A percentile compares a stretch with the other conserved stretches of the same genome.
These are phyloP conservation scores for Xyrichtys novacula DNA, from an alignment of 2,797 vertebrate genomes.

Conservation along the genomic window DNA sequence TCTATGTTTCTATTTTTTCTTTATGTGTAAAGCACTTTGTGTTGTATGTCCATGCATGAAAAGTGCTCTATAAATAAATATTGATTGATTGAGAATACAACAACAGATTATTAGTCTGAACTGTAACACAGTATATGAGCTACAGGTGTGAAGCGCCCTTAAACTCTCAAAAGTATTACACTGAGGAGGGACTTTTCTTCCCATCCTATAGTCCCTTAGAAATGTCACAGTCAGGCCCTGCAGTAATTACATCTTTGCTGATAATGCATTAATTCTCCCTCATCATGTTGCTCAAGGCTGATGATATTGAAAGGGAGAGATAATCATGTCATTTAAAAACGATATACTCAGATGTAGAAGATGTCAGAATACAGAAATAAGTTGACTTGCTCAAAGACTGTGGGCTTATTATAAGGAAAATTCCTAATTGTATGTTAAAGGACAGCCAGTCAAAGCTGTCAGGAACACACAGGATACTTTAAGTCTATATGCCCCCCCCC, in stretches of 20 bases:
- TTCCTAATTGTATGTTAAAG: constrained; percentile 50
- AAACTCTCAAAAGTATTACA: constrained; percentile 1
- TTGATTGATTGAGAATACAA: too few relatives aligned
- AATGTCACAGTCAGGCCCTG: constrained; percentile 48
- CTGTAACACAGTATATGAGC: too few relatives aligned
- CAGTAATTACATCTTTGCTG: constrained; percentile 53
- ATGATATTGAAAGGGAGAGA: constrained; percentile 30
- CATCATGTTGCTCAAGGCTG: constrained; percentile 38
- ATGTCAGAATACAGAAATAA: constrained; percentile 30
- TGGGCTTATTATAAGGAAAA: constrained; percentile 39
- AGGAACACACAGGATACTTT: constrained; percentile 5
- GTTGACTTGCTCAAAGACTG: constrained; percentile 40
- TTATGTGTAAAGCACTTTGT: too few relatives aligned
- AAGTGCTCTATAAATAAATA: too few relatives aligned
- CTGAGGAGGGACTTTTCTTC: background rate
- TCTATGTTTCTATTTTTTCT: too few relatives aligned
- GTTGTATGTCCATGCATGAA: too few relatives aligned
- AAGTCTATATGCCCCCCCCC: background rate
- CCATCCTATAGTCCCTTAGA: constrained; percentile 26
- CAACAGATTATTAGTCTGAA: too few relatives aligned
- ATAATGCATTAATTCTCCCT: constrained; percentile 57
- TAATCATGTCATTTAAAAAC: constrained; percentile 55
- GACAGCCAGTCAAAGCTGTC: constrained; percentile 29
- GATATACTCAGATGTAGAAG: constrained; percentile 33
- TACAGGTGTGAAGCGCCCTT: too few relatives aligned